Percentiles rank a stretch among this genome's conserved stretches.
phyloP scores from a whole-genome alignment of 92 coral and sea anemone genomes.

The Porites evermanni region DNA sequence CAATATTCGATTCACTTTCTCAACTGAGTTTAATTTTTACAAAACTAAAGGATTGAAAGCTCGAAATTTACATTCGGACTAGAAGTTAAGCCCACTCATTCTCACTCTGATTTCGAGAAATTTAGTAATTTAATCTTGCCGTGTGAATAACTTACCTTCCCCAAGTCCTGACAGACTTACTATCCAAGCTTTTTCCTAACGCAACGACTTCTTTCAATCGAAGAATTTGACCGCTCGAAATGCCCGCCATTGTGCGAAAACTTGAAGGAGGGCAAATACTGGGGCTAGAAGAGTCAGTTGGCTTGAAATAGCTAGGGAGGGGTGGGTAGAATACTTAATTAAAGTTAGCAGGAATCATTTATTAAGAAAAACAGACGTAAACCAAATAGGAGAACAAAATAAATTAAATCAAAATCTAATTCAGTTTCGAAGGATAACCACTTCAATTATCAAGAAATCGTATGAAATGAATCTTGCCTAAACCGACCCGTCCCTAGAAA shows the following conservation, averaged over 20 bases:
- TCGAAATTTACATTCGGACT: no score
- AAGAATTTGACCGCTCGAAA: constrained; percentile 87
- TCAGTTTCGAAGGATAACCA: no score
- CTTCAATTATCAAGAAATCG: no score
- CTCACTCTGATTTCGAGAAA: no score
- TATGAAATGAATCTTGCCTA: no score
- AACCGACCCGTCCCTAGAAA: neutral
- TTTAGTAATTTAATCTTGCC: no score
- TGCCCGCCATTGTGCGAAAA: constrained; percentile 81
- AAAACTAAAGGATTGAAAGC: no score
- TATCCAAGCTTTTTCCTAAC: constrained; percentile 56
- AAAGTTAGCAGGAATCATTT: neutral
- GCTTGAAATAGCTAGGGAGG: neutral
- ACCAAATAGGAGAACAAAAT: neutral
- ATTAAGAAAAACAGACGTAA: neutral
- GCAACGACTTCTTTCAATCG: constrained; percentile 68
- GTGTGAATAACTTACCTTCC: constrained; percentile 70
- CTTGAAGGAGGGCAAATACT: neutral
- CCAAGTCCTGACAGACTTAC: constrained; percentile 89
- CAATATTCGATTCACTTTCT: no score
- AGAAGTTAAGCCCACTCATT: no score
- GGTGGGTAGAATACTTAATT: neutral
- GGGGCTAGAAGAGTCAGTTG: neutral
- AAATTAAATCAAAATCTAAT: no score
- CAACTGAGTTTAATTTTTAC: no score